Conservation (phyloP, 2,888 invertebrate genomes). For the Pristionchus fissidentatus region DNA sequence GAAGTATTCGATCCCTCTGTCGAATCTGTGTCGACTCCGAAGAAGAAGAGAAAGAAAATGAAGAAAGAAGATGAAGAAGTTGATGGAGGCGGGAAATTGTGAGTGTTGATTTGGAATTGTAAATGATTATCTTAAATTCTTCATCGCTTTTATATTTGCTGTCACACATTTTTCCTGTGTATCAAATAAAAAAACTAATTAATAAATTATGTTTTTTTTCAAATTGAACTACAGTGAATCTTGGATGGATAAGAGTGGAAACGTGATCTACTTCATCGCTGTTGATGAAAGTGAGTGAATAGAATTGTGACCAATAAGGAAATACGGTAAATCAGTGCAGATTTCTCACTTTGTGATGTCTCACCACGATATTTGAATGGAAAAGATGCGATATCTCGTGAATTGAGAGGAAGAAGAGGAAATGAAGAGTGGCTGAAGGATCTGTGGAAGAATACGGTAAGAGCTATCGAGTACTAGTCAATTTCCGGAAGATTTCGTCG, state of each 20-base stretch:
- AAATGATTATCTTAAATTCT: neutral
- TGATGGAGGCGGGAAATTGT: neutral
- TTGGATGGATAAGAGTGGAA: neutral
- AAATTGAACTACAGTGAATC: neutral
- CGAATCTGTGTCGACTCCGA: neutral
- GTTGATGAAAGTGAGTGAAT: neutral
- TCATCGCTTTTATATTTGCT: no score
- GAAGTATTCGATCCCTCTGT: neutral
- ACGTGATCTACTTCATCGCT: slow-evolving; percentile 1
- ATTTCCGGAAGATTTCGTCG: neutral
- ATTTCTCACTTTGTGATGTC: neutral
- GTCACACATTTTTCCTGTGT: no score
- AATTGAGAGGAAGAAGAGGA: slow-evolving; percentile 1
- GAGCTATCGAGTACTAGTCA: neutral
- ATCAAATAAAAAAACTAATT: no score
- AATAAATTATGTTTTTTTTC: neutral
- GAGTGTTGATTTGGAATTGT: no score
- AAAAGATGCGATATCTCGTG: neutral
- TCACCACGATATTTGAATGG: slow-evolving; percentile 12
- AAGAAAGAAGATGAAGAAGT: neutral
- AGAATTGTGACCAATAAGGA: neutral
- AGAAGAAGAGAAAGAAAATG: neutral
- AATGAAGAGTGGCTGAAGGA: slow-evolving; percentile 35
- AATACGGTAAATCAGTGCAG: neutral
- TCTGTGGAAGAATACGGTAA: neutral